Evolutionary conservation across 2,888 invertebrate species (phyloP), one percentile per base, ranked within the genome.

Genomic region (Synergus laeviventris): DNA sequence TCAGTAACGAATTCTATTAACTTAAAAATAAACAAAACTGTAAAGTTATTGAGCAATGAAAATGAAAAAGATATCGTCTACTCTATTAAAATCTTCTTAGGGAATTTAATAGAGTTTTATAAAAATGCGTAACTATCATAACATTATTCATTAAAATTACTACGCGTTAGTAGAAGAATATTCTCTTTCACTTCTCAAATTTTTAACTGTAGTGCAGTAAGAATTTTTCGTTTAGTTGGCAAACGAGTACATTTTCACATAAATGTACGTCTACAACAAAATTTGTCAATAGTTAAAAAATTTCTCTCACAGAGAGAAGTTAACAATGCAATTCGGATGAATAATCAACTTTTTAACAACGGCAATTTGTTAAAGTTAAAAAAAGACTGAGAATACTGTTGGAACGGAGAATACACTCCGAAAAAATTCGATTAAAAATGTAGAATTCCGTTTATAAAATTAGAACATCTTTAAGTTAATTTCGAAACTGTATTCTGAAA

Each of bases 151-250:
- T 81, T 84, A 86, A 86, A 88, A 86, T 86, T 87, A 89, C 88
- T 87, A 88, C 87, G 88, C 88, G 36, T 54, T 31, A 70, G 86
- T 89, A 87, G 87, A 89, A 89, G 88, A 89, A 89, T 89, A 89
- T 87, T 80, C 77, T 82, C 78, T 82, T 79, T 85, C 75, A 81
- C 75, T 77, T 82, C 78, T 77, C 76, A 70, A 75, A 24, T 74
- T 70, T 70, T 70, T 54, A 70, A 70, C n/a, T 14, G 18, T 70
- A 70, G 70, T 36, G 45, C 31, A 70, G 36, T 11, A 70, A 36
- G 11, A 70, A 70, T 49, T 31, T 70, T 70, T 70, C 70, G 36
- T 49, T 70, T 70, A 70, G 49, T 70, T 45, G 31, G 31, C 31
- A 49, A 70, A 70, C 70, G 49, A 70, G 24, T 36, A 62, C 24